Evolutionary conservation across 2,797 vertebrate genomes (phyloP), one percentile per base, ranked within the genome.

Genomic region (Harpagifer antarcticus): DNA sequence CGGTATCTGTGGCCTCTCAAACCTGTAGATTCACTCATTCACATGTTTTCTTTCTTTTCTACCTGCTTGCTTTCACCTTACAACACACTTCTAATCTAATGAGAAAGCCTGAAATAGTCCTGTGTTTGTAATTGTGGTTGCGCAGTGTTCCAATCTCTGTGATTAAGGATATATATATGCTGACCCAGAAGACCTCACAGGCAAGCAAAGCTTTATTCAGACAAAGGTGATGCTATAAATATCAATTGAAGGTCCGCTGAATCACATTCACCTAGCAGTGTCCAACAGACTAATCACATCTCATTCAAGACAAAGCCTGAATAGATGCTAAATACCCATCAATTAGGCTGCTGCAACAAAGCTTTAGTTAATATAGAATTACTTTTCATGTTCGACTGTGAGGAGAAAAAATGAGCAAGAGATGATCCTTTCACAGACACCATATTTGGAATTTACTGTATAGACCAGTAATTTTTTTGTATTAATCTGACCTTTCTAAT

Each of bases 171-270:
- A 77, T 81, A 68, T 76, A 82, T 87, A 89, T 66, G 61, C 55
- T 91, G 86, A 91, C 83, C 90, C 76, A 79, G 75, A 75, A 53
- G 66, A 91, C 86, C 89, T 66, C 76, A 79, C 74, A 76, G 68
- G 61, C 64, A 48, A 48, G 68, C 85, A 71, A 84, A 68, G 70
- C 86, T 93, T 90, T 91, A 87, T 89, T 89, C 85, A 91, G 86
- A 87, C 65, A 78, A 69, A 75, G 79, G 82, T 79, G 85, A 77
- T 54, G 54, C 91, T 90, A 92, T 90, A 80, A 93, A 95, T 90
- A 94, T 87, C 81, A 69, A 62, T 50, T 79, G 82, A 89, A 86
- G 82, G 91, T 88, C 81, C 52, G 55, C 77, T 86, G 68, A 83
- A 86, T 88, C 86, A 82, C 88, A 82, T 65, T 76, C 57, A 47